Conservation (phyloP, 2,113 vertebrate genomes). For the Leptocoma aspasia region DNA sequence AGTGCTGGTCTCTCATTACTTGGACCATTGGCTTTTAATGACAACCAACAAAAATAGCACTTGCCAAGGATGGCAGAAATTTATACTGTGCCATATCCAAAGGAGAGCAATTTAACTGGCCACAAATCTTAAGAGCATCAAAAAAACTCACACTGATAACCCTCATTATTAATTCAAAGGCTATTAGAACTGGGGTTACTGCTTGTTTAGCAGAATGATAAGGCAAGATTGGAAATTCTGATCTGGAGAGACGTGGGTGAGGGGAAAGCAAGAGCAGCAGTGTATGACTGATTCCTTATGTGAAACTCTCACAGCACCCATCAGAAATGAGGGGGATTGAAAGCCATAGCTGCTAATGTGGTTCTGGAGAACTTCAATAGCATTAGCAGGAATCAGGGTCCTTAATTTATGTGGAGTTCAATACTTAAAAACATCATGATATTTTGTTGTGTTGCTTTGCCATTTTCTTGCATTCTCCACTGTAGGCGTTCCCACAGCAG, state of each 20-base stretch:
- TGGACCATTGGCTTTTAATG: neutral
- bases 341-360: neutral
- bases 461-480: neutral
- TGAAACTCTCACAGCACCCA: neutral
- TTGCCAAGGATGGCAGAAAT: neutral
- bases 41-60: neutral
- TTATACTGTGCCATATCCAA: neutral
- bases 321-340: neutral
- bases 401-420: neutral
- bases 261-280: neutral
- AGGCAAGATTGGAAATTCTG: neutral
- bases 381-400: neutral
- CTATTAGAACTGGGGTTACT: neutral
- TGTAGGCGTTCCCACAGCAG: rapidly evolving
- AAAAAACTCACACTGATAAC: neutral
- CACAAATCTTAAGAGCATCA: neutral
- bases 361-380: neutral
- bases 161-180: neutral
- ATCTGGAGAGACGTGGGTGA: neutral
- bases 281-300: neutral
- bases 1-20: neutral
- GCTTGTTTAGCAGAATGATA: neutral
- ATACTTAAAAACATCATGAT: neutral
- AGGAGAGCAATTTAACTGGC: neutral
- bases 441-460: neutral